phyloP scores from a whole-genome alignment of 2,113 vertebrate species.

The Polypterus bichir region DNA sequence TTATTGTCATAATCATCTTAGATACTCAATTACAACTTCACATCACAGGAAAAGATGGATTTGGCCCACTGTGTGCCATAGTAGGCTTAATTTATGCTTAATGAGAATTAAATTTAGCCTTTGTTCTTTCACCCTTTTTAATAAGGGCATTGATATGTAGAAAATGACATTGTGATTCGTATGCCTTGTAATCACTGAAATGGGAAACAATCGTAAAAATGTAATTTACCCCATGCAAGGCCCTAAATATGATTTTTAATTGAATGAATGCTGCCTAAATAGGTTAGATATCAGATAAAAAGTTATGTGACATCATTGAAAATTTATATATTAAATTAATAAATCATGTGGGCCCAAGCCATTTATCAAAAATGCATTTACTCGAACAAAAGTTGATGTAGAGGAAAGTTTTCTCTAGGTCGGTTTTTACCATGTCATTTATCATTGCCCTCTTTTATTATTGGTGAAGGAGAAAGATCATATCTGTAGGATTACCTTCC shows the following conservation, averaged over 20 bases:
- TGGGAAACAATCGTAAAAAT: too few relatives aligned
- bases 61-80: too few relatives aligned
- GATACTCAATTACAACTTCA: too few relatives aligned
- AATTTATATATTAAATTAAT: constrained; percentile 1
- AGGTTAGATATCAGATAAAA: not conserved
- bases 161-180: too few relatives aligned
- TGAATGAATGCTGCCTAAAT: not conserved
- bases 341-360: constrained; percentile 1
- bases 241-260: not conserved
- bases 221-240: too few relatives aligned
- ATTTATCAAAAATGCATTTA: constrained; percentile 8
- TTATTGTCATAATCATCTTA: too few relatives aligned
- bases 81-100: too few relatives aligned
- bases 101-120: too few relatives aligned
- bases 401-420: constrained; percentile 5
- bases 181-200: too few relatives aligned
- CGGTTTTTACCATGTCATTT: constrained; percentile 1
- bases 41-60: too few relatives aligned
- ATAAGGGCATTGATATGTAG: too few relatives aligned
- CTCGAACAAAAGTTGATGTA: not conserved
- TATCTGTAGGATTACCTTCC: not conserved
- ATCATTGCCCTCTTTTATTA: constrained; percentile 3
- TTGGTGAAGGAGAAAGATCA: not conserved
- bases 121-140: too few relatives aligned
- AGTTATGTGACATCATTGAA: not conserved